These are phyloP conservation scores for Ganaspis sp. DNA, from an alignment of 1,140 invertebrate species.

Conservation along the genomic window DNA sequence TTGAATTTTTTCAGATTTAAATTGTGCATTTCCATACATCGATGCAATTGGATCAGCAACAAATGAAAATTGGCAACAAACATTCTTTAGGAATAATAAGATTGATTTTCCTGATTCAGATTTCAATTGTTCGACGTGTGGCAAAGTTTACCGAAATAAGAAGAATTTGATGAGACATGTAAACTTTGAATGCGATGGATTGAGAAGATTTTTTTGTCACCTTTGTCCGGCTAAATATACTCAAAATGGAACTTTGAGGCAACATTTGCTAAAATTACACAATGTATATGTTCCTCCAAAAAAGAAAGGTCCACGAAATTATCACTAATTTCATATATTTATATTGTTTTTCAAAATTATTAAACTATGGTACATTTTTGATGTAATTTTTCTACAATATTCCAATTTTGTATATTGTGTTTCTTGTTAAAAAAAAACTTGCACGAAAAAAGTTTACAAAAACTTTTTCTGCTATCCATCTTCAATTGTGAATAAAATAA, in stretches of 20 bases:
- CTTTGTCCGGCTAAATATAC: constrained; percentile 60
- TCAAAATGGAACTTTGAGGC: constrained; percentile 57
- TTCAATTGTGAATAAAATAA: too few species aligned
- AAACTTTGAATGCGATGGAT: constrained; percentile 60
- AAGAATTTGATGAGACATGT: constrained; percentile 67
- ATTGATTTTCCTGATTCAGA: not conserved
- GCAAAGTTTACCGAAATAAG: constrained; percentile 43
- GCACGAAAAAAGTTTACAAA: too few species aligned
- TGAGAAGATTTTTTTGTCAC: constrained; percentile 56
- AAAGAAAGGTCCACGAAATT: constrained; percentile 41
- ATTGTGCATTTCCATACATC: not conserved
- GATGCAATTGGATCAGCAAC: not conserved
- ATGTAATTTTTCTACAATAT: too few species aligned
- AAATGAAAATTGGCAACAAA: not conserved
- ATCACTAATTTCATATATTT: not conserved
- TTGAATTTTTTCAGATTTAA: not conserved
- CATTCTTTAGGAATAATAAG: not conserved
- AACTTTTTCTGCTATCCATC: too few species aligned
- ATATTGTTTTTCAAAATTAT: too few species aligned
- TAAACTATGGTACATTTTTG: too few species aligned
- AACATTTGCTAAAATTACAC: constrained; percentile 59
- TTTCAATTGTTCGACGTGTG: constrained; percentile 45
- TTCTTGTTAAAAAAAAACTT: too few species aligned
- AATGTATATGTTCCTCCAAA: constrained; percentile 58
- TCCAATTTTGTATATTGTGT: too few species aligned